Conservation (phyloP, 2,113 vertebrate species). For the Chloroceryle aenea region DNA sequence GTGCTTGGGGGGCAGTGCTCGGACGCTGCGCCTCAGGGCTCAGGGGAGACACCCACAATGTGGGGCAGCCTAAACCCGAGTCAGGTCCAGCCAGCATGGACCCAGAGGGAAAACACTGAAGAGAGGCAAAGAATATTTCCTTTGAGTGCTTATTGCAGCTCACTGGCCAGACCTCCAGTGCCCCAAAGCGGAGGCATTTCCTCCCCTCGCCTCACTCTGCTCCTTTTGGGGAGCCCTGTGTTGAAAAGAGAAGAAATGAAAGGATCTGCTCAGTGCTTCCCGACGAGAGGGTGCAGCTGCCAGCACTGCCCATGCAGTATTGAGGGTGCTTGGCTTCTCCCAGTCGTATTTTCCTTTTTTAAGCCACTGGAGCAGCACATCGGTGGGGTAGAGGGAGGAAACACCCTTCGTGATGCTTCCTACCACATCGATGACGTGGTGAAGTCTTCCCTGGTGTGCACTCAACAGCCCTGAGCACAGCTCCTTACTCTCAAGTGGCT, state of each 20-base stretch:
- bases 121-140: not conserved
- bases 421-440: fast-evolving
- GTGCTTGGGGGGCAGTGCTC: not conserved
- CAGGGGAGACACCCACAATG: fast-evolving
- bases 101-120: fast-evolving
- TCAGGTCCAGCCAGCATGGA: not conserved
- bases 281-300: fast-evolving
- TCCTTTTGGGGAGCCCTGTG: not conserved
- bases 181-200: not conserved
- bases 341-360: not conserved
- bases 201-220: not conserved
- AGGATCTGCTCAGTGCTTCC: not conserved
- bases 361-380: fast-evolving
- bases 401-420: not conserved
- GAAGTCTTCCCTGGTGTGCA: fast-evolving
- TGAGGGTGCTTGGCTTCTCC: fast-evolving
- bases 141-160: not conserved
- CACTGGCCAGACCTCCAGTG: not conserved
- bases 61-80: fast-evolving
- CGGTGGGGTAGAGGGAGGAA: not conserved
- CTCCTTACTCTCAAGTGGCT: fast-evolving
- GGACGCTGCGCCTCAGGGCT: not conserved
- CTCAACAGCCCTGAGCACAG: fast-evolving
- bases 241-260: not conserved
- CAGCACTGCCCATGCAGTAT: fast-evolving